These are phyloP conservation scores for Galagoides demidoff DNA, from an alignment of 2,797 vertebrate species.

Conservation along the genomic window DNA sequence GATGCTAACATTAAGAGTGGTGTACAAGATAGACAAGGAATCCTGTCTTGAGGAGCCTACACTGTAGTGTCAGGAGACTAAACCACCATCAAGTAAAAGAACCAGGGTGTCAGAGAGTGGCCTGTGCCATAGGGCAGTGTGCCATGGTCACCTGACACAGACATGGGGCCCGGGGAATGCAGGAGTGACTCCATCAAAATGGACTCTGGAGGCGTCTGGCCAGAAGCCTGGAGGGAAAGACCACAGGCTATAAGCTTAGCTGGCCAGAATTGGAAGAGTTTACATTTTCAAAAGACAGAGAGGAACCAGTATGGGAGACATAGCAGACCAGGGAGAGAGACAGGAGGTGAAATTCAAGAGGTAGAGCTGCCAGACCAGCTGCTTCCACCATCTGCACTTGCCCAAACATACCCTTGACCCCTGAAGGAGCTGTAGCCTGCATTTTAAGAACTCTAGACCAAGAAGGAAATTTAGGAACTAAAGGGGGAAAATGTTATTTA, in stretches of 20 bases:
- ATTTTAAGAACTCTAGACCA: neutral
- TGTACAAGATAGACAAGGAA: neutral
- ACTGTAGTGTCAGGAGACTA: neutral
- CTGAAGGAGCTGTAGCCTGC: neutral
- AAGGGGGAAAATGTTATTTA: neutral
- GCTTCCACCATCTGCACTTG: neutral
- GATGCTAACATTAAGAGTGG: neutral
- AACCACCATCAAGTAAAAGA: neutral
- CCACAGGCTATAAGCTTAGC: neutral
- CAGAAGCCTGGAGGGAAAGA: neutral
- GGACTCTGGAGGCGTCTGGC: neutral
- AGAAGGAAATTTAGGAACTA: neutral
- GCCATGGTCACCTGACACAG: rapidly evolving
- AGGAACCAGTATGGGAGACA: neutral
- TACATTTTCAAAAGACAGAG: neutral
- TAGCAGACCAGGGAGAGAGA: neutral
- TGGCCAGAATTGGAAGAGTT: neutral
- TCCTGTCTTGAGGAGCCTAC: neutral
- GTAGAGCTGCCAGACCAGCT: neutral
- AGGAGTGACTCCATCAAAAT: neutral
- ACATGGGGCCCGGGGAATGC: neutral
- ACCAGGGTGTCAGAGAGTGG: neutral
- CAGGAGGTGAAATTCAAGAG: neutral
- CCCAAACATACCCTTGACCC: neutral
- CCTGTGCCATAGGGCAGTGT: no score